Evolutionary conservation across 2,888 invertebrate genomes (phyloP).

Genomic region (Miltochrista miniata): DNA sequence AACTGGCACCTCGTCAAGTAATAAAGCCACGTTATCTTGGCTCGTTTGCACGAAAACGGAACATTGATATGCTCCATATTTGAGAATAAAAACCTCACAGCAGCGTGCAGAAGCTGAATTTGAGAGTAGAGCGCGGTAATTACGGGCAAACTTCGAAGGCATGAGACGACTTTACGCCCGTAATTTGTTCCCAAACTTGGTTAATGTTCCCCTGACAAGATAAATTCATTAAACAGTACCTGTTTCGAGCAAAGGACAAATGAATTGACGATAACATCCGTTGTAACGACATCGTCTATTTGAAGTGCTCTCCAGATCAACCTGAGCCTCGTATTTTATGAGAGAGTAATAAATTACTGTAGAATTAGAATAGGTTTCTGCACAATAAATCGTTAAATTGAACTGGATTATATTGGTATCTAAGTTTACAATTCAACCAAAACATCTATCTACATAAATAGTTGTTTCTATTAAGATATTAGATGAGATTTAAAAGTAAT

Average conservation of each 20-base stretch:
- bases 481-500: too few relatives aligned
- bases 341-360: background rate
- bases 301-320: constrained; percentile 38
- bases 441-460: too few relatives aligned
- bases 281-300: constrained; percentile 54
- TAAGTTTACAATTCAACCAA: constrained; percentile 16
- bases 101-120: constrained; percentile 51
- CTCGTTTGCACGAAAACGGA: constrained; percentile 70
- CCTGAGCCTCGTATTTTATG: constrained; percentile 16
- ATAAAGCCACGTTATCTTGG: constrained; percentile 71
- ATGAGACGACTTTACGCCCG: constrained; percentile 70
- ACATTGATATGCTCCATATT: constrained; percentile 58
- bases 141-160: constrained; percentile 66
- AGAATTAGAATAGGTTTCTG: background rate
- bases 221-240: constrained; percentile 77
- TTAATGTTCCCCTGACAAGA: constrained; percentile 78
- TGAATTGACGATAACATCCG: constrained; percentile 45
- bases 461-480: too few relatives aligned
- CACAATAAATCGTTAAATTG: background rate
- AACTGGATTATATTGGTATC: constrained; percentile 13
- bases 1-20: constrained; percentile 69
- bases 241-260: constrained; percentile 56
- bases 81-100: constrained; percentile 59
- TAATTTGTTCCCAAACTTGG: constrained; percentile 79
- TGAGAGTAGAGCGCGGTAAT: constrained; percentile 64